Base-by-base conservation (phyloP, 2,113 vertebrate genomes). In the Rattus rattus region DNA sequence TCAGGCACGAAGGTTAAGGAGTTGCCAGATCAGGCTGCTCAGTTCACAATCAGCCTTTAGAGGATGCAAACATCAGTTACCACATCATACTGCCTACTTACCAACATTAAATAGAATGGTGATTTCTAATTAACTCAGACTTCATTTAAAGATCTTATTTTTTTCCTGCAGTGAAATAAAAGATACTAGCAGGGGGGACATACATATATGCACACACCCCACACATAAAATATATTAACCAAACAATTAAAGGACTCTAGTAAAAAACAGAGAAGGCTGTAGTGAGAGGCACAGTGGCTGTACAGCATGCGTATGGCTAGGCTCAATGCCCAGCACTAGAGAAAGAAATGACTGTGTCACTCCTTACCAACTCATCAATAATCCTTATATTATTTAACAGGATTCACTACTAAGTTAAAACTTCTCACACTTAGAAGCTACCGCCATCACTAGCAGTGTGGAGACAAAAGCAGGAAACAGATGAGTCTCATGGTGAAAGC, bases 391-490 rank as follows among this genome's bases (percentile, higher is more conserved):
- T 61, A 59, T 73, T 92, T 96, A 61, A 73, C 49, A 94, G 61
- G 28, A 79, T 85, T 56, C 70, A 75, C 6, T 39, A 76, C 49
- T 81, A 93, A 83, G 92, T 86, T 83, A 73, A 88, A 90, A 90
- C 59, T 95, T 95, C 85, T 97, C 72, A 77, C 26, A 94, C 81
- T 92, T 80, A 94, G 16, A 24, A 96, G 63, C 17, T 93, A 70
- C 61, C 24, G 28, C 65, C 63, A 88, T 10, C 24, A 43, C 43
- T 43, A 75, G 87, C 36, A 33, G 24, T 17, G n/a, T 56, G 24
- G 6, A 7, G 52, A 1, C 70, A 2, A 22, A 20, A 36, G 77
- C 77, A 90, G 33, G 69, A n/a, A 54, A 47, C 43, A 77, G 26
- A 52, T 33, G 76, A 17, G 26, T 16, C 5, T 52, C 12, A 54